Evolutionary conservation across 2,888 invertebrate genomes (phyloP), one percentile per base, ranked within the genome.

Genomic region (Dasysyrphus albostriatus): DNA sequence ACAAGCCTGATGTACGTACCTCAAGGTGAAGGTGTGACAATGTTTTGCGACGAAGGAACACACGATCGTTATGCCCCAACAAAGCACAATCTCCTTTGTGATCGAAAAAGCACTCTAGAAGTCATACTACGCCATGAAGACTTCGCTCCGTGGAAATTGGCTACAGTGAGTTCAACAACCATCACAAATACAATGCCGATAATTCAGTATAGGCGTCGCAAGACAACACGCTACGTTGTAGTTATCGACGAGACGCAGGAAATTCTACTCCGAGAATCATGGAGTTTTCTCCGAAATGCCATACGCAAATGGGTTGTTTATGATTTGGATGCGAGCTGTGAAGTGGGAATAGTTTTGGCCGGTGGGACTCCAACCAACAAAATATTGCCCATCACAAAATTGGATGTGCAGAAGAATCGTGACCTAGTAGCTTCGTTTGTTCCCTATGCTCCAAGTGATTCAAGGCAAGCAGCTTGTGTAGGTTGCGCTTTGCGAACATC

Each of bases 1-100:
- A 93, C 93, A 16, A 94, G 94, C 2, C 92, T 94, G 24, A 93
- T 94, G 93, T 94, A 94, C 89, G 93, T 93, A 0, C 93, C 94
- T 0, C 93, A 94, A 89, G 92, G 93, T 0, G 93, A 93, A 6
- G 92, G 93, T 88, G 93, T 95, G 12, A 93, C 93, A 6, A 93
- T 94, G 91, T 95, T 95, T 90, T 95, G 95, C 90, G 94, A 95
- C 89, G 93, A 94, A 49, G 93, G 93, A 24, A 94, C 93, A 47
- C 95, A 95, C 91, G 94, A 95, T 90, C 92, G 93, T 5, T 93
- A 94, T 83, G 94, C 95, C 0, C 95, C 95, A 0, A 95, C 95
- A 29, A 95, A 95, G 91, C 95, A 95, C 87, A 95, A 95, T 90
- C 93, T 94, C 42, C 92, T 95, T 29, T 95, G 95, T 90, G 93